Percentiles rank a stretch among this genome's conserved stretches.
phyloP scores from a whole-genome alignment of 2,888 invertebrate genomes.

The Cordilura impudica region DNA sequence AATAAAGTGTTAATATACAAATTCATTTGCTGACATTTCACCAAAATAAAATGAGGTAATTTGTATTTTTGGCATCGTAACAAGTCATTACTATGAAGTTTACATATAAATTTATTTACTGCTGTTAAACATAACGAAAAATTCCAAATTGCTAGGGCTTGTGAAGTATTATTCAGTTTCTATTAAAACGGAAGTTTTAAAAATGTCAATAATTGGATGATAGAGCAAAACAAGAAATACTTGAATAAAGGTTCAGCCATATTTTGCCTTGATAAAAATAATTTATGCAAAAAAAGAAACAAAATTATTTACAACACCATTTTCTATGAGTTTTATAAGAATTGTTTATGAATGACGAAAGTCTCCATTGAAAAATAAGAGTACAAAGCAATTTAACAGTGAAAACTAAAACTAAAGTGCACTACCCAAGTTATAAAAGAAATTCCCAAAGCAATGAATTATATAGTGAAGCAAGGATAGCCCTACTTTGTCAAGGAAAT shows the following conservation, averaged over 20 bases:
- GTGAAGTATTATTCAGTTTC: not conserved
- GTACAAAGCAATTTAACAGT: too few species aligned
- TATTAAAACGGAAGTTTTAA: constrained; percentile 18
- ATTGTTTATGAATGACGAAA: too few species aligned
- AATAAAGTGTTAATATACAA: too few species aligned
- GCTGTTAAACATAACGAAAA: not conserved
- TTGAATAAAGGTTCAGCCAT: not conserved
- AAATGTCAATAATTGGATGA: constrained; percentile 29
- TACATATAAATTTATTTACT: not conserved
- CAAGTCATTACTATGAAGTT: too few species aligned
- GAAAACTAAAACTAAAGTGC: too few species aligned
- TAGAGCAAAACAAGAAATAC: not conserved
- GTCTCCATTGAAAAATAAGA: too few species aligned
- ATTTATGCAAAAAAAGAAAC: not conserved
- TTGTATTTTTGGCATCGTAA: constrained; percentile 39
- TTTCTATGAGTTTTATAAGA: too few species aligned
- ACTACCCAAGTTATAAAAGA: too few species aligned
- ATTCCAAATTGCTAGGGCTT: not conserved
- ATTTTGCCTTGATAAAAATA: not conserved
- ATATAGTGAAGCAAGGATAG: too few species aligned
- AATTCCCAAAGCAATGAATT: too few species aligned
- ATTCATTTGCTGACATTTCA: constrained; percentile 47
- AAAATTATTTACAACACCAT: too few species aligned
- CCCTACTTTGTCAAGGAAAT: too few species aligned
- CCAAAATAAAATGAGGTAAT: constrained; percentile 55